Conservation (phyloP, 2,113 vertebrate species). For the Todiramphus saurophagus region DNA sequence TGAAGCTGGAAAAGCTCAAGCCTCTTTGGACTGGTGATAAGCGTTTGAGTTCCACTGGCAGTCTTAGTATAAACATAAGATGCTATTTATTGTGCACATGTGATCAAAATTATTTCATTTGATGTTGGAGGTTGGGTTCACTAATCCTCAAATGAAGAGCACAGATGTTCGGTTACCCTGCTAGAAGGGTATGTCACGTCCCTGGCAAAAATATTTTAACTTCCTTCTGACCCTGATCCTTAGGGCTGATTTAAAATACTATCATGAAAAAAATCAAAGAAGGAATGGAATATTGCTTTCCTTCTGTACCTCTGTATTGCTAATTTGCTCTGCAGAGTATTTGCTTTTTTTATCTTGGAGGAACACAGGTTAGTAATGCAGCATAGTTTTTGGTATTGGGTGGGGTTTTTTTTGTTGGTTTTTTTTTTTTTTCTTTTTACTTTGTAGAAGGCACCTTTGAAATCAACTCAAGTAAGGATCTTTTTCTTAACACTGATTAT, state of each 20-base stretch:
- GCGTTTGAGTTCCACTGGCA: neutral
- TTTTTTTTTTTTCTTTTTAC: no score
- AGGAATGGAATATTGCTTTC: neutral
- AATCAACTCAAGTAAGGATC: neutral
- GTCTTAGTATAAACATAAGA: neutral
- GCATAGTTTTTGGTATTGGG: neutral
- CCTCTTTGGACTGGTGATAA: neutral
- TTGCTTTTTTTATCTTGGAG: neutral
- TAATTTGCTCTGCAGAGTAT: neutral
- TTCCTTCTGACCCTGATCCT: neutral
- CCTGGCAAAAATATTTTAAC: neutral
- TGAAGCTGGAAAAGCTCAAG: slow-evolving; percentile 36
- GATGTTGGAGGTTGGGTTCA: neutral
- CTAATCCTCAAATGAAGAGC: neutral
- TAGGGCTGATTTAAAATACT: neutral
- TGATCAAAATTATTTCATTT: neutral
- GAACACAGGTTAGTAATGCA: neutral
- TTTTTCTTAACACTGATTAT: neutral
- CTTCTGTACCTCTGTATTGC: neutral
- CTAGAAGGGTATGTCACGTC: neutral
- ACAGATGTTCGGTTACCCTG: neutral
- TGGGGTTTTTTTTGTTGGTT: neutral
- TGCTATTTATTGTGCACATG: neutral
- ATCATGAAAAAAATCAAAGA: neutral
- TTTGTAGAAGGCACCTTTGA: neutral